Evolutionary conservation across 2,113 vertebrate genomes (phyloP).

Genomic region (Pollachius pollachius): DNA sequence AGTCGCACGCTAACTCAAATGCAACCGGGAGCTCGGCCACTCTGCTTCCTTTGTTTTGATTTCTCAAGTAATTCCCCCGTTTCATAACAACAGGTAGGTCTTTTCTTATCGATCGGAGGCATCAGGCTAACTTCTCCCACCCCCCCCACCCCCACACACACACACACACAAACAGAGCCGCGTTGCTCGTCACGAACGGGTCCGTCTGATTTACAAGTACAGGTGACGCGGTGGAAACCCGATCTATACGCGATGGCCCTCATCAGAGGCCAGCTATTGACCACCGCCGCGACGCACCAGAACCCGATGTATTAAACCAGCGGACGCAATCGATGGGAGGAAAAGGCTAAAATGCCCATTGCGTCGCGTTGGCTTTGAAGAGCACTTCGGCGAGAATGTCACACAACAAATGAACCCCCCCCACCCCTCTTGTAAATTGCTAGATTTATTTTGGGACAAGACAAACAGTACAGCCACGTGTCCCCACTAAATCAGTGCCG

Average conservation of each 20-base stretch:
- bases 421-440: slow-evolving; percentile 47
- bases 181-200: slow-evolving; percentile 25
- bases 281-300: slow-evolving; percentile 47
- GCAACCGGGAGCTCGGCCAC: slow-evolving; percentile 55
- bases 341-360: slow-evolving; percentile 66
- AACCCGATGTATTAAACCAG: slow-evolving; percentile 62
- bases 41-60: slow-evolving; percentile 38
- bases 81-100: slow-evolving; percentile 44
- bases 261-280: slow-evolving; percentile 62
- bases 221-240: slow-evolving; percentile 58
- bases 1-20: slow-evolving; percentile 75
- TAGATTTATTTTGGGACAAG: slow-evolving; percentile 45
- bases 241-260: slow-evolving; percentile 57
- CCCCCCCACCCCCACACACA: too few relatives aligned
- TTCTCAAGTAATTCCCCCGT: slow-evolving; percentile 49
- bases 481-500: slow-evolving; percentile 10
- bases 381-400: slow-evolving; percentile 65
- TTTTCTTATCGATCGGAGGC: slow-evolving; percentile 61
- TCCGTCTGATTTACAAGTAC: slow-evolving; percentile 54
- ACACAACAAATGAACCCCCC: slow-evolving; percentile 59
- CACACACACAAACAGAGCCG: too few relatives aligned
- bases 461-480: neutral
- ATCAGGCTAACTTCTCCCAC: too few relatives aligned
- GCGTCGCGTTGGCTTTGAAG: slow-evolving; percentile 54
- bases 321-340: slow-evolving; percentile 60